phyloP scores from a whole-genome alignment of 2,888 invertebrate genomes.

The Hypsopygia costalis region DNA sequence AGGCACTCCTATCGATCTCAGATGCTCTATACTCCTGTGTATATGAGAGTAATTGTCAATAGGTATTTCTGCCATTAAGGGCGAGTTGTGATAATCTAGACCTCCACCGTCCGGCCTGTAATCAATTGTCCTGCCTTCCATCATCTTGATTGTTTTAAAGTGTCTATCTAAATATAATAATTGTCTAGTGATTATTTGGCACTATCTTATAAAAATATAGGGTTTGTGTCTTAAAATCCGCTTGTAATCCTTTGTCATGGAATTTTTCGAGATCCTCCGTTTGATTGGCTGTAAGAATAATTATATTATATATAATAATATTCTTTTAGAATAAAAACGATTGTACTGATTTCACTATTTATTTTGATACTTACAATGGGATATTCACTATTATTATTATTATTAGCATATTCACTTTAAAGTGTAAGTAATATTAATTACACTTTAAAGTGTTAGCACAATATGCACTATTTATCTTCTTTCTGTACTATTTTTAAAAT shows the following conservation, averaged over 20 bases:
- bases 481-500: no score
- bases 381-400: no score
- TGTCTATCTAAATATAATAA: slow-evolving; percentile 71
- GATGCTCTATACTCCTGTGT: slow-evolving; percentile 83
- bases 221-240: slow-evolving; percentile 43
- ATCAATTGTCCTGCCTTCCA: slow-evolving; percentile 79
- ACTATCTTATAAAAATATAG: slow-evolving; percentile 74
- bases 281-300: slow-evolving; percentile 56
- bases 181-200: slow-evolving; percentile 62
- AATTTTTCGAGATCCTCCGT: slow-evolving; percentile 73
- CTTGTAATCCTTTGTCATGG: slow-evolving; percentile 64
- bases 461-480: no score
- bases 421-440: no score
- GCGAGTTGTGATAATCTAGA: slow-evolving; percentile 84
- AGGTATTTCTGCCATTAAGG: slow-evolving; percentile 84
- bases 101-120: slow-evolving; percentile 81
- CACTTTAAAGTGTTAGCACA: no score
- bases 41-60: slow-evolving; percentile 83
- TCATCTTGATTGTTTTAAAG: slow-evolving; percentile 61
- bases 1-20: slow-evolving; percentile 81
- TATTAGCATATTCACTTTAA: no score
- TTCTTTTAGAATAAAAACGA: no score
- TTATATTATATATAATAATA: no score
- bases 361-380: no score
- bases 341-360: background rate